A percentile compares a stretch with the other conserved stretches of the same genome.
Evolutionary conservation across 2,113 vertebrate species (phyloP).

Genomic region (Cynocephalus volans): DNA sequence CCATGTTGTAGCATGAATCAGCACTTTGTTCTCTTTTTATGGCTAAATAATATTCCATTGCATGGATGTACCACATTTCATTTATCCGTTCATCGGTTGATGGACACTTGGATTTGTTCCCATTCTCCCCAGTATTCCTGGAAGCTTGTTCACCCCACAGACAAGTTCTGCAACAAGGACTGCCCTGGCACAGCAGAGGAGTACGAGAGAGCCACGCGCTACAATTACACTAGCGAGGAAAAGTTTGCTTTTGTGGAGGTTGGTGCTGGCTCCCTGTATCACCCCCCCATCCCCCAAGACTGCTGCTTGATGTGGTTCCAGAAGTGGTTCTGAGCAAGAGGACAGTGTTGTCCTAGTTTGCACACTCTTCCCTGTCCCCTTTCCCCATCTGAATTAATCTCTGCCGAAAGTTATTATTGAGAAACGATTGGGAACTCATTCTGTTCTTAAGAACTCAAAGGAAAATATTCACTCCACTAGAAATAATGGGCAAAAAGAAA

Average conservation of each 20-base stretch:
- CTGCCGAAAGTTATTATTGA: background rate
- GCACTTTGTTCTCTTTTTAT: background rate
- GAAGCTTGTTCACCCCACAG: slow-evolving; percentile 99
- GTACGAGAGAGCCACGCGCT: slow-evolving; percentile 97
- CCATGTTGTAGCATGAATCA: background rate
- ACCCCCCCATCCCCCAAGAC: accelerated
- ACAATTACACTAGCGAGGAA: slow-evolving; percentile 99
- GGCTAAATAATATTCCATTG: background rate
- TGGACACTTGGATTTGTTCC: background rate
- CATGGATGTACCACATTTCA: accelerated
- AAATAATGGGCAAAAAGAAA: background rate
- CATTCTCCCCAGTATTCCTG: slow-evolving; percentile 94
- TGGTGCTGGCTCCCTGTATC: background rate
- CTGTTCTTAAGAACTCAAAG: background rate
- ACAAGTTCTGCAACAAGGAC: slow-evolving; percentile 99
- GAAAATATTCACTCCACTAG: background rate
- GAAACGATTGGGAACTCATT: background rate
- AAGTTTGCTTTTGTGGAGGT: slow-evolving; percentile 99
- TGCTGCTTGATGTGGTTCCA: background rate
- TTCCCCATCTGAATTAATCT: accelerated
- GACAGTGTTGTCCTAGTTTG: accelerated
- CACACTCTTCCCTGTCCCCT: accelerated
- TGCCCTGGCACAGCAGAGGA: slow-evolving; percentile 98
- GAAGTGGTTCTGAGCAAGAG: background rate
- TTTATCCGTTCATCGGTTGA: background rate